These are phyloP conservation scores for Meloidogyne hapla DNA, from an alignment of 1,140 invertebrate species.

Conservation along the genomic window DNA sequence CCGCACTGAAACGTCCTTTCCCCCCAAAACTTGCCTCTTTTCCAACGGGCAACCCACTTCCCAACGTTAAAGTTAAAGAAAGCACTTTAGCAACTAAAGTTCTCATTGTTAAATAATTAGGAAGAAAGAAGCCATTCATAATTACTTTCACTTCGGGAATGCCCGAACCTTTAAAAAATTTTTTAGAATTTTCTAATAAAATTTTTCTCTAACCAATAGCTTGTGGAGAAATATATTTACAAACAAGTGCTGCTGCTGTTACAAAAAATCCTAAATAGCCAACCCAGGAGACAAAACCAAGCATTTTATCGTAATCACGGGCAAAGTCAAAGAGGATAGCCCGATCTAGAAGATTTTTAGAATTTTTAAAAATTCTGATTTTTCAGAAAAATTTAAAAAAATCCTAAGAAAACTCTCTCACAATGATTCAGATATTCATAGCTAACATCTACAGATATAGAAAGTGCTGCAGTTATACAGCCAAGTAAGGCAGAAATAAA, in stretches of 20 bases:
- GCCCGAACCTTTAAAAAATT: slow-evolving; percentile 30
- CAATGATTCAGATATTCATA: slow-evolving; percentile 61
- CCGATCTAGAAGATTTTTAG: slow-evolving; percentile 46
- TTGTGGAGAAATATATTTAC: slow-evolving; percentile 56
- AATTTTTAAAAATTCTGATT: background rate
- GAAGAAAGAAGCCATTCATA: slow-evolving; percentile 86
- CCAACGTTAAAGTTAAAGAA: slow-evolving; percentile 87
- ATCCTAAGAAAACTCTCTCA: slow-evolving; percentile 20
- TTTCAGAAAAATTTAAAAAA: background rate
- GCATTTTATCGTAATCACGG: slow-evolving; percentile 34
- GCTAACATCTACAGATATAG: slow-evolving; percentile 57
- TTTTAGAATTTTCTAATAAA: background rate
- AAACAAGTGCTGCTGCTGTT: slow-evolving; percentile 51
- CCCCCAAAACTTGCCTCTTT: slow-evolving; percentile 77
- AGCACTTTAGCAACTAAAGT: slow-evolving; percentile 92
- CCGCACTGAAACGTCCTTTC: background rate
- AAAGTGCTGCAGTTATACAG: slow-evolving; percentile 61
- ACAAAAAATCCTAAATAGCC: slow-evolving; percentile 55
- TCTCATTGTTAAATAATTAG: slow-evolving; percentile 92
- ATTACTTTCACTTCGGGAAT: slow-evolving; percentile 99
- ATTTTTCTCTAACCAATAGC: slow-evolving; percentile 49
- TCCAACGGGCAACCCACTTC: slow-evolving; percentile 89
- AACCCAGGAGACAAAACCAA: slow-evolving; percentile 55
- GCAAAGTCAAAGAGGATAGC: slow-evolving; percentile 55
- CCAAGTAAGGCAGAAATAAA: slow-evolving; percentile 58